Evolutionary conservation across 1,140 invertebrate genomes (phyloP), one percentile per base, ranked within the genome.

Genomic region (Mizuhopecten yessoensis): DNA sequence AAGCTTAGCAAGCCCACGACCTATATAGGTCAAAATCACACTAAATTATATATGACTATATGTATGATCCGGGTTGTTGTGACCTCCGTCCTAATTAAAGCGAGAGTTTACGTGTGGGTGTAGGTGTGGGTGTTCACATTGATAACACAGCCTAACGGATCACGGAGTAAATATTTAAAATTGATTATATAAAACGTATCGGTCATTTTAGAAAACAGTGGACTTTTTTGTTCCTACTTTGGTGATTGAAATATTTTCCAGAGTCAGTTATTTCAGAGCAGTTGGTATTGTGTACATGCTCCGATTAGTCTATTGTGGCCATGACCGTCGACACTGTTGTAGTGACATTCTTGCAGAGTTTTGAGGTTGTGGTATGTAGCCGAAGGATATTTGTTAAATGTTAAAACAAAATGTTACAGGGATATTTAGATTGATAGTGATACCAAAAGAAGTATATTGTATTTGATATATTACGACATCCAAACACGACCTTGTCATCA

Each of bases 181-280:
- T 75, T 75, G 29, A 75, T 75, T 75, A 75, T 75, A 11, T 75
- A n/a, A 29, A n/a, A 75, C n/a, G 57, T 29, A 75, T 29, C 7
- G n/a, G 57, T 75, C 57, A 75, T 75, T 75, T 75, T 75, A 7
- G 57, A 29, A 29, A 75, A 75, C 57, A 75, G 57, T 75, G n/a
- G 57, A 75, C 57, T 29, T 57, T n/a, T 75, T 75, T 75, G 57
- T 75, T 75, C 17, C 23, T n/a, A n/a, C 29, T 0, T 29, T 17
- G n/a, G 23, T 75, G 57, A 75, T 29, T 75, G 11, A 3, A 75
- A 23, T 75, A 75, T 29, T 75, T 75, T 75, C 36, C 57, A 7
- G 23, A 5, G 29, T 5, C 23, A 75, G 17, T 29, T 75, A 75
- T n/a, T n/a, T 29, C 57, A 75, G 57, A 3, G 3, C 2, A 75